Base-by-base conservation (phyloP, 2,113 vertebrate genomes). In the Anhinga anhinga region DNA sequence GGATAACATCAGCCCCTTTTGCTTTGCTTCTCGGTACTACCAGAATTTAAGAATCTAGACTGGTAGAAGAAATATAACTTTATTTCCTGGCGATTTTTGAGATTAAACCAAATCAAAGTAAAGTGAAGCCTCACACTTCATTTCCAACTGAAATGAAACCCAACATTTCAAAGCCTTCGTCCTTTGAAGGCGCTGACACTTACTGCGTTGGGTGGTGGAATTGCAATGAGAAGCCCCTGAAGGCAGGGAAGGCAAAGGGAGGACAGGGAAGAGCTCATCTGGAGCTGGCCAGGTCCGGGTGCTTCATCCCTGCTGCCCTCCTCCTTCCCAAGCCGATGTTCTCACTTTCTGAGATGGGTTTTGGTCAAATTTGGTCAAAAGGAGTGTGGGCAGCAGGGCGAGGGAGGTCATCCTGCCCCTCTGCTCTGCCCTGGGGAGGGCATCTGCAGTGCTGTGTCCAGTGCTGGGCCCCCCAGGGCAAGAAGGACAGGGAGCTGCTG, bases 1-100 rank as follows among this genome's bases (percentile, higher is more conserved):
- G 0, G 91, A 90, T 77, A 97, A 90, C 69, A 97, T 93, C 96
- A 86, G 32, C 32, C 15, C 15, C 19, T 34, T 86, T 73, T n/a
- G 7, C 82, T 82, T 56, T 0, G 2, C 63, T 91, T 55, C 84
- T 82, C 88, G 21, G 21, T 23, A 62, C 86, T 58, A 78, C 71
- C 86, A 93, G 78, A 81, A 93, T 56, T n/a, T 21, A 47, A 72
- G 70, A 65, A 44, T 78, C 84, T 20, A 77, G 88, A 26, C 49
- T 77, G n/a, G 23, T 72, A 61, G 50, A 50, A 94, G 76, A 86
- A 93, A 80, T 17, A 16, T 1, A 72, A 13, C 36, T 87, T 69
- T 14, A 1, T 53, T 61, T 72, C 58, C 70, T 56, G 34, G 50
- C 73, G 61, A 65, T 79, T 90, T 89, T 56, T 0, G 4, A 82